Conservation (phyloP, 2,888 invertebrate genomes). For the Chrysodeixis includens region DNA sequence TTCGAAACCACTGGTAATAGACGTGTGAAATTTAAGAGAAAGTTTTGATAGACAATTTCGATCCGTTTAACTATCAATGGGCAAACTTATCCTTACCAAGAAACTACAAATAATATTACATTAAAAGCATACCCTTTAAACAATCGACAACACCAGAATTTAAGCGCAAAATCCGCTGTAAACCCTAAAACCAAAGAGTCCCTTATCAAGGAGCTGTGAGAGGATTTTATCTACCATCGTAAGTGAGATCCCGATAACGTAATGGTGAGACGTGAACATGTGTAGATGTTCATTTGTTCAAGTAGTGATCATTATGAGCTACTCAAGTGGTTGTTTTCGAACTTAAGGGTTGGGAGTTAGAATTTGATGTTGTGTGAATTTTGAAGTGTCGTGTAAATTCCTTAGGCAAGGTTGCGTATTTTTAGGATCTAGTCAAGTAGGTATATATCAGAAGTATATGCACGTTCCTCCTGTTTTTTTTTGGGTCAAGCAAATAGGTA, state of each 20-base stretch:
- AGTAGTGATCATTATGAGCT: conserved; percentile 57
- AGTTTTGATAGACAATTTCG: too few species aligned
- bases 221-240: conserved; percentile 54
- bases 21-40: too few species aligned
- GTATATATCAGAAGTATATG: neutral
- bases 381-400: conserved; percentile 40
- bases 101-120: too few species aligned
- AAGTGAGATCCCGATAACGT: conserved; percentile 55
- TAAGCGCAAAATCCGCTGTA: conserved; percentile 43
- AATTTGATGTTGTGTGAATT: conserved; percentile 34
- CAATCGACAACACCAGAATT: neutral
- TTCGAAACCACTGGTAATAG: too few species aligned
- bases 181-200: conserved; percentile 16
- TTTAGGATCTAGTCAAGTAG: neutral
- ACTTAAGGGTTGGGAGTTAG: conserved; percentile 54
- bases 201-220: conserved; percentile 36
- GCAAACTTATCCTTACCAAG: too few species aligned
- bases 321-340: conserved; percentile 58
- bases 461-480: too few species aligned
- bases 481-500: too few species aligned
- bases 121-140: too few species aligned
- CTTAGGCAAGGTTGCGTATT: conserved; percentile 6
- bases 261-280: conserved; percentile 58
- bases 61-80: too few species aligned
- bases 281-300: conserved; percentile 41